Percentiles rank a stretch among this genome's conserved stretches.
phyloP scores from a whole-genome alignment of 2,888 invertebrate genomes.

The Drosophila leonis region DNA sequence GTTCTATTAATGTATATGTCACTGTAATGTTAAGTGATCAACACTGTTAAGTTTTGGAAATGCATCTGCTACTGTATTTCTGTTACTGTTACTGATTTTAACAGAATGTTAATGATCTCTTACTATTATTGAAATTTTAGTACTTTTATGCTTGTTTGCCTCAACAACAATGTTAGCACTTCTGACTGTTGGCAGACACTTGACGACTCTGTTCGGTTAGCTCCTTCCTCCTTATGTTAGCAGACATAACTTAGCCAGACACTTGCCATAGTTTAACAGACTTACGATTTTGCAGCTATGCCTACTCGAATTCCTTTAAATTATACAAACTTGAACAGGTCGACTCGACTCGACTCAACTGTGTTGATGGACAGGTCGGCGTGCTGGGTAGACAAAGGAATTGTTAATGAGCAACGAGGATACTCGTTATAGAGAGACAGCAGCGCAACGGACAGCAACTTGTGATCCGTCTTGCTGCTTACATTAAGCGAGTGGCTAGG shows the following conservation, averaged over 20 bases:
- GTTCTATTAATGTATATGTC: too few relatives aligned
- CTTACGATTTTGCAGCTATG: background rate
- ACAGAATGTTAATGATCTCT: background rate
- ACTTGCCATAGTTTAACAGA: background rate
- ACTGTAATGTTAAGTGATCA: too few relatives aligned
- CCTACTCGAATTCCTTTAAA: constrained; percentile 7
- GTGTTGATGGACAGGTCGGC: constrained; percentile 65
- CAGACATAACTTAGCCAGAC: background rate
- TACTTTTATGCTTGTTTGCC: background rate
- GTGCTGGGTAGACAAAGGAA: constrained; percentile 69
- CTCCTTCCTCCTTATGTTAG: background rate
- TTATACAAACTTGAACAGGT: constrained; percentile 7
- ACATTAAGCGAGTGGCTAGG: constrained; percentile 70
- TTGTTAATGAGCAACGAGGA: constrained; percentile 65
- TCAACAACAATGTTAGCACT: background rate
- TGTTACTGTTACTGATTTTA: too few relatives aligned
- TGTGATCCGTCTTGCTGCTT: constrained; percentile 76
- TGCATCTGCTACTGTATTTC: too few relatives aligned
- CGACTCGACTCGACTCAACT: background rate
- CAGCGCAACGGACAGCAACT: constrained; percentile 16
- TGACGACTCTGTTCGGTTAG: background rate
- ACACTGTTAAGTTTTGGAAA: too few relatives aligned
- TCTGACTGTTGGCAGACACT: background rate
- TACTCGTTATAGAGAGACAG: constrained; percentile 15
- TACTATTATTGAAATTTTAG: background rate